Evolutionary conservation across 2,888 invertebrate species (phyloP).

Genomic region (Eueremaeus valkanovi): DNA sequence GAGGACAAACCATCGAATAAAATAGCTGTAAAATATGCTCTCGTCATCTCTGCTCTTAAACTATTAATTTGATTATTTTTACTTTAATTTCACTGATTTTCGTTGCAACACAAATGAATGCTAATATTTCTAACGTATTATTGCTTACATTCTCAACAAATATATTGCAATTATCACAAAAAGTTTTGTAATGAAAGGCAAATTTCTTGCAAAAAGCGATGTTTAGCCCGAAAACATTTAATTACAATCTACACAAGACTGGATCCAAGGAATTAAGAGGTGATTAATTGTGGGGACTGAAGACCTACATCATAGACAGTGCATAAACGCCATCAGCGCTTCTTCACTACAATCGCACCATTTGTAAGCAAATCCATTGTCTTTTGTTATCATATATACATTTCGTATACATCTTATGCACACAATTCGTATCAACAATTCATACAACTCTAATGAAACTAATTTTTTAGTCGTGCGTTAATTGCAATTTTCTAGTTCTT

Average conservation of each 20-base stretch:
- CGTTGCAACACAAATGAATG: too few species aligned
- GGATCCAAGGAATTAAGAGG: constrained; percentile 26
- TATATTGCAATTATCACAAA: too few species aligned
- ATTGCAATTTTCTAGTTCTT: constrained; percentile 9
- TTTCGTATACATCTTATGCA: neutral
- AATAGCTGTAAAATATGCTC: neutral
- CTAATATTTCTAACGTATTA: too few species aligned
- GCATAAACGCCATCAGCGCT: neutral
- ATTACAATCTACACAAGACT: constrained; percentile 19
- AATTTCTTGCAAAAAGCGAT: neutral
- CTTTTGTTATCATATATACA: neutral
- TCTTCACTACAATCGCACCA: neutral
- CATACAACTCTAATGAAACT: neutral
- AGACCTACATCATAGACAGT: constrained; percentile 14
- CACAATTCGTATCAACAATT: neutral
- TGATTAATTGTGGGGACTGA: constrained; percentile 26
- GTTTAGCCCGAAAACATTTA: constrained; percentile 32
- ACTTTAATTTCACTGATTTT: too few species aligned
- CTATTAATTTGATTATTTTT: too few species aligned
- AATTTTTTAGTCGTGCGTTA: constrained; percentile 29
- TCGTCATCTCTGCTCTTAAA: too few species aligned
- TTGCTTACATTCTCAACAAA: too few species aligned
- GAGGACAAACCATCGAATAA: neutral
- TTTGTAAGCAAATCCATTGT: neutral
- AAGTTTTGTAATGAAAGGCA: neutral